These are phyloP conservation scores for Fratercula arctica DNA, from an alignment of 2,797 vertebrate genomes.

Conservation along the genomic window DNA sequence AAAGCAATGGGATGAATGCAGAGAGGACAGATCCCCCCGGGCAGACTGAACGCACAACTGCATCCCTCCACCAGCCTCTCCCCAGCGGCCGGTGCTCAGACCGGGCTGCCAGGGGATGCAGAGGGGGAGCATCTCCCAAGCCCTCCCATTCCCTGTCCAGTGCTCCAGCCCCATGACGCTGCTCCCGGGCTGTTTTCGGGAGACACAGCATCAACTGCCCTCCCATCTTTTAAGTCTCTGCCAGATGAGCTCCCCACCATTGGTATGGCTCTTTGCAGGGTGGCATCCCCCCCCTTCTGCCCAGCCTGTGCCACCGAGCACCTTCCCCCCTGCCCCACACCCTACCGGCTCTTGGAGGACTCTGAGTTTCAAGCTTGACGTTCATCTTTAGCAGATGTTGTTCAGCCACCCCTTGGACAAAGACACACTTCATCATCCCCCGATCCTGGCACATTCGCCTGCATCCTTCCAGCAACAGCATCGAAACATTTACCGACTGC, in stretches of 20 bases:
- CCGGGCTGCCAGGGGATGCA: background rate
- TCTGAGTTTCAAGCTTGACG: background rate
- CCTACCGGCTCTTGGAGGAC: background rate
- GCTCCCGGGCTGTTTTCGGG: background rate
- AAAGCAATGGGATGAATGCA: background rate
- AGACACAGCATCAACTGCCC: background rate
- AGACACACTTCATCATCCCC: background rate
- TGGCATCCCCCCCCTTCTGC: background rate
- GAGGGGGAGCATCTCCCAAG: background rate
- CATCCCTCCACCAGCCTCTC: background rate
- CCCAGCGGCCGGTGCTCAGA: background rate
- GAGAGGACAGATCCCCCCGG: background rate
- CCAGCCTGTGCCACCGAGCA: background rate
- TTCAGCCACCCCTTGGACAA: background rate
- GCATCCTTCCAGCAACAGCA: background rate
- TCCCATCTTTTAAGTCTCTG: background rate
- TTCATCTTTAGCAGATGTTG: background rate
- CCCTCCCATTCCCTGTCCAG: rapidly evolving
- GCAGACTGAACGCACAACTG: background rate
- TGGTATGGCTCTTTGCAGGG: background rate
- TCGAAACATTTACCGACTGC: background rate
- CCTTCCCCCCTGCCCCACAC: background rate
- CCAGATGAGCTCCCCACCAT: background rate
- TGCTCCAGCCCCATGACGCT: background rate
- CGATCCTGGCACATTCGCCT: background rate